Evolutionary conservation across 2,113 vertebrate genomes (phyloP), one percentile per base, ranked within the genome.

Genomic region (Bujurquina vittata): DNA sequence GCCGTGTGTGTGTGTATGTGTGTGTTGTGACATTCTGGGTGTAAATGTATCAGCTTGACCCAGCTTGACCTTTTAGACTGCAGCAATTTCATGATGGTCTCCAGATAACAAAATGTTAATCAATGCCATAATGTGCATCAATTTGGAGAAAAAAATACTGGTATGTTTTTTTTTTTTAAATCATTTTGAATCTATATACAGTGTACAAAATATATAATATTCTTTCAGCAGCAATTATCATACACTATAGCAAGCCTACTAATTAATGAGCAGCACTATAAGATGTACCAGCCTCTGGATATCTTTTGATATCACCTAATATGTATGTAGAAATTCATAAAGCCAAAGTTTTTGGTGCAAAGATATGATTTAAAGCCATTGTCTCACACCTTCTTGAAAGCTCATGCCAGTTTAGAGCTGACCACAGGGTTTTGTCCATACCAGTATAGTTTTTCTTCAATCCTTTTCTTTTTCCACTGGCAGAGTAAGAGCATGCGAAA

Each of bases 401-500:
- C 77, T 94, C 81, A 94, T 75, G 93, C 92, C 60, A 94, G 80
- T 78, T 93, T 96, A 75, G 87, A 79, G 85, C 67, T 81, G 5
- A 92, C 91, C n/a, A 88, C 93, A 57, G 96, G 92, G 94, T 97
- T 95, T 95, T 97, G 89, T 49, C 96, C 96, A 17, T 97, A 97
- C 97, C 97, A 98, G 84, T 97, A 97, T 1, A 97, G 89, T 81
- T 98, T 98, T 93, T 96, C 97, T 94, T 97, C 97, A 75, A 94
- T 93, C 74, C 95, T 90, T 86, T 96, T 97, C 91, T 96, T 98
- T 93, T 96, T 98, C 98, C 98, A 99, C 81, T 96, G 97, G 88
- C 98, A 99, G 77, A 99, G 95, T 65, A 99, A 95, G 82, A 99
- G 94, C 97, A 97, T 97, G 87, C 97, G 98, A 89, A 99, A 99